Conservation (phyloP, 2,113 vertebrate species). For the Puffinus mauretanicus region DNA sequence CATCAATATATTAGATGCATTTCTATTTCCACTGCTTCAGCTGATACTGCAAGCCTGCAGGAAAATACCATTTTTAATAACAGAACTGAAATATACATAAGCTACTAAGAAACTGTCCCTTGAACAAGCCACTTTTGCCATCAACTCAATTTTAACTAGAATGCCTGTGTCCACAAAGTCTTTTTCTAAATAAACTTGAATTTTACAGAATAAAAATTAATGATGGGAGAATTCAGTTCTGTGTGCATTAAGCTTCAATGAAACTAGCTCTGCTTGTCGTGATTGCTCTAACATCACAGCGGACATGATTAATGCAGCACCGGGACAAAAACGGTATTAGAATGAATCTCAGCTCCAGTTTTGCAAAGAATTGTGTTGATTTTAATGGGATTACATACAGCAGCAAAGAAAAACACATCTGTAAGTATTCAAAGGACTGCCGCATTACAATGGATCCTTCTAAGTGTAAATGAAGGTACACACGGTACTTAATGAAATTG, state of each 20-base stretch:
- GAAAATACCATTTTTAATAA: background rate
- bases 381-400: background rate
- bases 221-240: background rate
- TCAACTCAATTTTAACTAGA: background rate
- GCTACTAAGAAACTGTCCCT: background rate
- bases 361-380: background rate
- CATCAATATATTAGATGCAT: background rate
- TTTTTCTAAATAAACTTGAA: background rate
- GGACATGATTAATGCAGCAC: background rate
- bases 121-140: background rate
- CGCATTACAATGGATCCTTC: background rate
- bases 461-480: background rate
- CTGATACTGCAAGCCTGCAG: background rate
- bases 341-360: background rate
- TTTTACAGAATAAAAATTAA: background rate
- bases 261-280: background rate
- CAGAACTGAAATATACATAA: background rate
- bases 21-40: background rate
- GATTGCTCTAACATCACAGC: background rate
- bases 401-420: background rate
- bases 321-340: background rate
- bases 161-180: background rate
- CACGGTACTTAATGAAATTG: background rate
- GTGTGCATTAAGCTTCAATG: background rate
- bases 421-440: background rate